These are phyloP conservation scores for Ceraclea dissimilis DNA, from an alignment of 2,888 invertebrate genomes.

Conservation along the genomic window DNA sequence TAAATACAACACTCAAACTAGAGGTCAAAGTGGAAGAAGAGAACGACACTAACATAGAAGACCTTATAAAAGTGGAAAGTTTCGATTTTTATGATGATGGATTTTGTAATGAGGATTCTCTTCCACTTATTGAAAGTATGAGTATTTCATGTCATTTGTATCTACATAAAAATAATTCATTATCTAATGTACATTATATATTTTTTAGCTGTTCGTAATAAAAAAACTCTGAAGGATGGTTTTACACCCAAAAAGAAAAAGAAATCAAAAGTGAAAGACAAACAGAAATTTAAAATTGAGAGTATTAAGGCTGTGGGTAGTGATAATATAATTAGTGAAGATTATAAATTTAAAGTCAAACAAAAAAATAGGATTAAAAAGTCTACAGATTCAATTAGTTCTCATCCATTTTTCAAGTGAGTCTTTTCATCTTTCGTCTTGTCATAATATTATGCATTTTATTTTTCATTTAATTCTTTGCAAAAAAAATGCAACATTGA, in stretches of 20 bases:
- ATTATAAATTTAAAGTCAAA: background rate
- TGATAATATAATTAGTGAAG: background rate
- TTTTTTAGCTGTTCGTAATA: background rate
- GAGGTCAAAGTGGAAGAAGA: background rate
- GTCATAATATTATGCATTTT: too few species aligned
- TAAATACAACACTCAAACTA: background rate
- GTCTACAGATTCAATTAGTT: background rate
- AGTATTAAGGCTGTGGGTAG: background rate
- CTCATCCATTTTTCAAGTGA: background rate
- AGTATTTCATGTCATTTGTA: background rate
- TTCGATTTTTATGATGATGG: constrained; percentile 2
- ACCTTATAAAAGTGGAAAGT: background rate
- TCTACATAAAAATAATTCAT: background rate
- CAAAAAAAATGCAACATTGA: too few species aligned
- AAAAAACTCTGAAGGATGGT: too few species aligned
- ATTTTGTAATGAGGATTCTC: constrained; percentile 2
- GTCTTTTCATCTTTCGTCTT: too few species aligned
- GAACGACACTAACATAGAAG: background rate
- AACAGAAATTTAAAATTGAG: background rate
- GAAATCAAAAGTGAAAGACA: background rate
- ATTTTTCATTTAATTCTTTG: too few species aligned
- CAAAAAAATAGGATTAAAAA: background rate
- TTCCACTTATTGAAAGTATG: background rate
- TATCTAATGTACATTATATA: too few species aligned
- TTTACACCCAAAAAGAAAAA: background rate